Evolutionary conservation across 1,140 invertebrate genomes (phyloP), one percentile per base, ranked within the genome.

Genomic region (Metopolophium dirhodum): DNA sequence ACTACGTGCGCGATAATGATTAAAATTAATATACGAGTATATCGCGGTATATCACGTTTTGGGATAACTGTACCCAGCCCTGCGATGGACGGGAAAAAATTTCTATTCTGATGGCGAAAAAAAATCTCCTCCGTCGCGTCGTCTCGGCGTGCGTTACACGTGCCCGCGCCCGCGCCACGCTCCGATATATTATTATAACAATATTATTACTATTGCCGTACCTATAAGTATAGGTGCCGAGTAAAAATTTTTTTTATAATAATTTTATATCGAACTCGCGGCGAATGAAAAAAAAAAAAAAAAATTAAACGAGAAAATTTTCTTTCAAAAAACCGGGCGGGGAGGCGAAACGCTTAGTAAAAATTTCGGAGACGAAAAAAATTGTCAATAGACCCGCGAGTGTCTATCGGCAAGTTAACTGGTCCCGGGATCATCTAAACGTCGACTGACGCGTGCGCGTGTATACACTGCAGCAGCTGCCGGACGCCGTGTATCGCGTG

Each of bases 371-470:
- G 85, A 87, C 85, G 41, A 47, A 87, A 87, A 87, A 87, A 45
- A 11, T 85, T 85, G 83, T 41, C 82, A 41, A 86, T 14, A 49
- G 45, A 87, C 45, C 23, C 23, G 26, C 85, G 45, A 3, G 45
- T 9, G 85, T n/a, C 47, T 51, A 51, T 51, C 47, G 47, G 47
- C 86, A 51, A 88, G 86, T 51, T 88, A 35, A 88, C 86, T 88
- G 47, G 86, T 88, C 86, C 83, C 86, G 86, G n/a, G 86, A 88
- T 88, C 18, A 88, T 88, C 30, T 22, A 88, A 88, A 88, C 86
- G 86, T 51, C 86, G 86, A 88, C 86, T 88, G 47, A 88, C 47
- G 45, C 85, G 47, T 49, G 30, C 47, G 30, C 30, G 86, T 88
- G 86, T 4, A 22, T 22, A 35, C 61, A 77, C 30, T 7, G 30